Evolutionary conservation across 1,140 invertebrate genomes (phyloP).

Genomic region (Ceratina calcarata): DNA sequence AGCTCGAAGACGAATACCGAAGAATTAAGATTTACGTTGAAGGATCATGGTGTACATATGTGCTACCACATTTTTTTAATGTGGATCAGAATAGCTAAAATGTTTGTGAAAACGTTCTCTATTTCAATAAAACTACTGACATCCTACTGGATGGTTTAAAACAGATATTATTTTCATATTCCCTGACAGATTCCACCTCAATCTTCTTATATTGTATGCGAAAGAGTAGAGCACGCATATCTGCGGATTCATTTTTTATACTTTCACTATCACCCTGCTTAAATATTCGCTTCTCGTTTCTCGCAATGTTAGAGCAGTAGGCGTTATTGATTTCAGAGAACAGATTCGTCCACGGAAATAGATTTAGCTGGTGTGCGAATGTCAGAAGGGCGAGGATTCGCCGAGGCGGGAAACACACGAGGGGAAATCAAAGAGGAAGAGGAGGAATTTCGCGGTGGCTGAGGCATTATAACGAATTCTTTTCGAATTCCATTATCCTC

Average conservation of each 20-base stretch:
- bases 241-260: constrained; percentile 6
- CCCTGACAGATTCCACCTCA: neutral
- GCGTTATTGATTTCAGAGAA: neutral
- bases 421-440: neutral
- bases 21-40: neutral
- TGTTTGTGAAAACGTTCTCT: no score
- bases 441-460: constrained; percentile 45
- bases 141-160: neutral
- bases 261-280: neutral
- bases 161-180: neutral
- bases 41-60: constrained; percentile 3
- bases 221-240: no score
- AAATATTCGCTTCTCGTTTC: constrained; percentile 3
- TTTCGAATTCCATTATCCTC: constrained; percentile 71
- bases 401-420: constrained; percentile 13
- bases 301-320: neutral
- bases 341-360: neutral
- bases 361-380: constrained; percentile 2
- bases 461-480: constrained; percentile 70
- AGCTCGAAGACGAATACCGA: neutral
- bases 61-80: no score
- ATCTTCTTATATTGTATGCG: neutral
- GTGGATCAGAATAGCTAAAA: no score
- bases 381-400: constrained; percentile 19
- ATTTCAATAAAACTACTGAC: no score